Evolutionary conservation across 2,888 invertebrate genomes (phyloP).

Genomic region (Cinara cedri): DNA sequence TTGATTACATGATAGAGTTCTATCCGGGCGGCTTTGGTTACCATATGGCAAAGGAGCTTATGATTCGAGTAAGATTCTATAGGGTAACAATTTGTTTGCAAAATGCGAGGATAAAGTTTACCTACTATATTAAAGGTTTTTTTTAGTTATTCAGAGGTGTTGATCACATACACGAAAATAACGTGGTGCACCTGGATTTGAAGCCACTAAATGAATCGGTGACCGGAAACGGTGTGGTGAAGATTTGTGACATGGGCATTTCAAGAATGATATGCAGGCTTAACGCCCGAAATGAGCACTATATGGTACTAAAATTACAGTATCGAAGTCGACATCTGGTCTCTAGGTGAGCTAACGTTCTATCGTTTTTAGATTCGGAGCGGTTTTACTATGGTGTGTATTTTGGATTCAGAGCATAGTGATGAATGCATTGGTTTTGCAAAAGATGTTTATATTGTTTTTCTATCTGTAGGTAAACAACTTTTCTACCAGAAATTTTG

Average conservation of each 20-base stretch:
- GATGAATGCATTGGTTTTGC: too few species aligned
- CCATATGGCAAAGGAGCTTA: conserved; percentile 74
- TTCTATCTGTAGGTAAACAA: too few species aligned
- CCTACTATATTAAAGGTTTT: background rate
- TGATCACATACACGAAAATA: conserved; percentile 82
- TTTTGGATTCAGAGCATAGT: too few species aligned
- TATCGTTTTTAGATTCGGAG: too few species aligned
- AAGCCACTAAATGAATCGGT: conserved; percentile 90
- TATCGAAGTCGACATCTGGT: conserved; percentile 60
- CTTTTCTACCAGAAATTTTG: too few species aligned
- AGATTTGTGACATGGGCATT: conserved; percentile 91
- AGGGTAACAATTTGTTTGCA: too few species aligned
- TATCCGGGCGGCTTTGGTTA: conserved; percentile 75
- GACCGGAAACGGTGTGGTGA: conserved; percentile 79
- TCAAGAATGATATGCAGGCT: conserved; percentile 73
- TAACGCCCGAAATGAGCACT: conserved; percentile 89
- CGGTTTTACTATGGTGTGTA: too few species aligned
- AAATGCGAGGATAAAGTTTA: background rate
- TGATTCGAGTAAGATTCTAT: conserved; percentile 79
- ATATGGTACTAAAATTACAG: conserved; percentile 77
- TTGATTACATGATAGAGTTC: conserved; percentile 66
- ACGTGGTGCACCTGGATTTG: conserved; percentile 86
- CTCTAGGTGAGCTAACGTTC: background rate
- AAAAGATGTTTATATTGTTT: too few species aligned
- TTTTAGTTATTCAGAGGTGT: conserved; percentile 72